phyloP scores from a whole-genome alignment of 2,888 invertebrate genomes.

The Glyphotaelius pellucidus region DNA sequence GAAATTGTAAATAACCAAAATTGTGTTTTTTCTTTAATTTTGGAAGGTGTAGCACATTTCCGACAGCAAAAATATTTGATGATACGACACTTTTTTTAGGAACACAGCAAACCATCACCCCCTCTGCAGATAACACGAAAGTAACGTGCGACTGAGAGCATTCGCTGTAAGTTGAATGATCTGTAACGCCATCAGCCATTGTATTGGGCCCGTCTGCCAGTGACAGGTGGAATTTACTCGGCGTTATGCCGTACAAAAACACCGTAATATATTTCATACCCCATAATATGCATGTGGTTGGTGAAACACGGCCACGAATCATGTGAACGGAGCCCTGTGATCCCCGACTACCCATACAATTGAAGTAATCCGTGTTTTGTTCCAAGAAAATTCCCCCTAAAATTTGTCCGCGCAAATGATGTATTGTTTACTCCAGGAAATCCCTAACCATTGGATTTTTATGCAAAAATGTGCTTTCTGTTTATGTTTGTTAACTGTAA shows the following conservation, averaged over 20 bases:
- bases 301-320: constrained; percentile 34
- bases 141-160: neutral
- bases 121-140: neutral
- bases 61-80: too few relatives aligned
- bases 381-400: constrained; percentile 37
- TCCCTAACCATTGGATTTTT: neutral
- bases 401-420: constrained; percentile 32
- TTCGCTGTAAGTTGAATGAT: constrained; percentile 29
- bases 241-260: constrained; percentile 48
- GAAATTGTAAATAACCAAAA: too few relatives aligned
- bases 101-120: neutral
- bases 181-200: constrained; percentile 36
- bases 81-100: too few relatives aligned
- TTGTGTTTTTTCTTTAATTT: too few relatives aligned
- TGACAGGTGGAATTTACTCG: constrained; percentile 61
- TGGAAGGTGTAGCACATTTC: too few relatives aligned
- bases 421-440: constrained; percentile 19
- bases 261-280: constrained; percentile 49
- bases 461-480: neutral
- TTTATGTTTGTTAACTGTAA: neutral
- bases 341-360: constrained; percentile 44
- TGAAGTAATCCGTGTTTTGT: constrained; percentile 58
- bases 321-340: constrained; percentile 34
- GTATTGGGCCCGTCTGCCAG: constrained; percentile 54
- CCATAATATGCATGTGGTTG: constrained; percentile 32